Percentiles rank a stretch among this genome's conserved stretches.
These are phyloP conservation scores for Sipha maydis DNA, from an alignment of 2,888 invertebrate genomes.

Conservation along the genomic window DNA sequence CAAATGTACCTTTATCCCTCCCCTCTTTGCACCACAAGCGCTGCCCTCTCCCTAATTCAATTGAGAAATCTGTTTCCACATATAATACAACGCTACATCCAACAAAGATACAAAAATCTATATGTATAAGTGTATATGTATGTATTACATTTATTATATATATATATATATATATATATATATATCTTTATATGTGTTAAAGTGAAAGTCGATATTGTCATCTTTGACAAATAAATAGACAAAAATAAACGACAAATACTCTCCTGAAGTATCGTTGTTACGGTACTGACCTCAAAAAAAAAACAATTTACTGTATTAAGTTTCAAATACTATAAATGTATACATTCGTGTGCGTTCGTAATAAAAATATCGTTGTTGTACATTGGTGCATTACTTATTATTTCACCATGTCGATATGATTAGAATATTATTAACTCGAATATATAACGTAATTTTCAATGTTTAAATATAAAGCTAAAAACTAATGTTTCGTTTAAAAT, in stretches of 20 bases:
- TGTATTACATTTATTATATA: background rate
- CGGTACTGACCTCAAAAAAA: background rate
- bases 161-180: background rate
- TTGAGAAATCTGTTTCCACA: conserved; percentile 60
- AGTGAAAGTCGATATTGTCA: conserved; percentile 45
- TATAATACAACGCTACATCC: conserved; percentile 32
- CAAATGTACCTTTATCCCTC: conserved; percentile 57
- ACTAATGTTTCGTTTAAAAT: too few relatives aligned
- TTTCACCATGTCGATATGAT: too few relatives aligned
- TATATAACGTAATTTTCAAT: too few relatives aligned
- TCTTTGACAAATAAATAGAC: conserved; percentile 12
- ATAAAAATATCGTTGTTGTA: too few relatives aligned
- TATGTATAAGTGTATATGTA: background rate
- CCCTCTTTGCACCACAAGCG: background rate
- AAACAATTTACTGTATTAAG: background rate
- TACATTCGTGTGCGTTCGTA: too few relatives aligned
- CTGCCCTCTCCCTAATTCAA: conserved; percentile 43
- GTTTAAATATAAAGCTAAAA: too few relatives aligned
- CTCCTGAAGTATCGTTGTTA: background rate
- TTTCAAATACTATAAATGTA: too few relatives aligned
- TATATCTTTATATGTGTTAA: background rate
- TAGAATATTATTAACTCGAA: too few relatives aligned
- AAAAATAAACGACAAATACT: conserved; percentile 1
- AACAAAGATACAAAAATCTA: conserved; percentile 35
- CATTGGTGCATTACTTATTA: too few relatives aligned